Evolutionary conservation across 2,888 invertebrate species (phyloP).

Genomic region (Psococerastis gibbosa): DNA sequence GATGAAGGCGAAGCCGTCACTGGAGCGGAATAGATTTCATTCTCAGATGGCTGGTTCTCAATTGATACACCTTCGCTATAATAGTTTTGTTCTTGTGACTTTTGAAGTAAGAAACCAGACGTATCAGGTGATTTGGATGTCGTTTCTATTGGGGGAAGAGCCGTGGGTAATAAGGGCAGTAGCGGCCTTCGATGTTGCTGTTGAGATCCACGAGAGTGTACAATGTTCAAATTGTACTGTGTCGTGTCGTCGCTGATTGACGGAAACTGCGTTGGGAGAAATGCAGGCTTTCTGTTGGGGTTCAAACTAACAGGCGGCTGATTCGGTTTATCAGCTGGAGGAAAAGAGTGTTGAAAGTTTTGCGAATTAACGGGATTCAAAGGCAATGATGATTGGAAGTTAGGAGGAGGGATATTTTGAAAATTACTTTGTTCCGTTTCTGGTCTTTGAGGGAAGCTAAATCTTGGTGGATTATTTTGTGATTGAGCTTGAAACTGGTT

Average conservation of each 20-base stretch:
- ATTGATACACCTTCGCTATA: neutral
- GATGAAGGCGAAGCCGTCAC: neutral
- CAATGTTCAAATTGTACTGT: slow-evolving; percentile 5
- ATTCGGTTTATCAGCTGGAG: neutral
- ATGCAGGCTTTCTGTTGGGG: slow-evolving; percentile 5
- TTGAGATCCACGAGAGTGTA: neutral
- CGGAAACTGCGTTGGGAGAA: slow-evolving; percentile 5
- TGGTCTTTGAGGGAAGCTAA: slow-evolving; percentile 14
- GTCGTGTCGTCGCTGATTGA: neutral
- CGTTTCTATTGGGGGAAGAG: neutral
- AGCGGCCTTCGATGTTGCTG: neutral
- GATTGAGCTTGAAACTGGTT: slow-evolving; percentile 1
- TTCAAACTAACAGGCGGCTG: slow-evolving; percentile 1
- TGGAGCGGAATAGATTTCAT: slow-evolving; percentile 2
- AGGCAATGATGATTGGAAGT: slow-evolving; percentile 13
- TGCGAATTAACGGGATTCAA: slow-evolving; percentile 14
- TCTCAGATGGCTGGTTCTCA: neutral
- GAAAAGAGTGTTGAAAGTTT: slow-evolving; percentile 8
- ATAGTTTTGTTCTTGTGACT: slow-evolving; percentile 4
- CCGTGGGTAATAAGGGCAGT: neutral
- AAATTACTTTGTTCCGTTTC: neutral
- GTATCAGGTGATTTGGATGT: neutral
- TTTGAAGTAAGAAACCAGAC: slow-evolving; percentile 1
- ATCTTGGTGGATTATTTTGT: neutral
- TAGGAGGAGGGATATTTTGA: slow-evolving; percentile 16